A percentile compares a stretch with the other conserved stretches of the same genome.
These are phyloP conservation scores for Asbolus verrucosus DNA, from an alignment of 1,140 invertebrate genomes.

Conservation along the genomic window DNA sequence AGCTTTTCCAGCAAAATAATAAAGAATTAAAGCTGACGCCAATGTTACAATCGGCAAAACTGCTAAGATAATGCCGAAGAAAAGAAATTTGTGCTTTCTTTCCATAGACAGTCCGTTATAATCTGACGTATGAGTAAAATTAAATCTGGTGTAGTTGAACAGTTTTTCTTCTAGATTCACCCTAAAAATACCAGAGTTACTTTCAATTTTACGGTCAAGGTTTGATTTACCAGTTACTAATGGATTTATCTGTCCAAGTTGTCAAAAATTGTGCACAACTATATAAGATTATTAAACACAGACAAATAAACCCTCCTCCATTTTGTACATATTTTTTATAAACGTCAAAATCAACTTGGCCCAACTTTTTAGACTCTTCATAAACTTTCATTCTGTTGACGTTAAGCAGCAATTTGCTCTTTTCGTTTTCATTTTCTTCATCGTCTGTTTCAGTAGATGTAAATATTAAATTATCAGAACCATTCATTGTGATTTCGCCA, in stretches of 20 bases:
- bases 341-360: neutral
- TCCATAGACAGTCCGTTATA: neutral
- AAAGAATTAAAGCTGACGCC: too few relatives aligned
- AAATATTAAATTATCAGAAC: neutral
- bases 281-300: neutral
- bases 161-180: conserved; percentile 28
- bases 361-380: neutral
- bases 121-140: conserved; percentile 6
- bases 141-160: conserved; percentile 5
- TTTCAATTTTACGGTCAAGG: neutral
- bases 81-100: neutral
- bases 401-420: neutral
- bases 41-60: too few relatives aligned
- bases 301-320: neutral
- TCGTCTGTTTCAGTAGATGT: neutral
- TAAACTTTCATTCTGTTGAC: neutral
- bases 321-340: conserved; percentile 22
- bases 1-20: conserved; percentile 73
- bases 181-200: conserved; percentile 26
- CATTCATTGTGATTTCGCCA: conserved; percentile 29
- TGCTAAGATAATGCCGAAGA: too few relatives aligned
- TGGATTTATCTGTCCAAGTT: neutral
- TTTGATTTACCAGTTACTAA: neutral
- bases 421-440: neutral
- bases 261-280: conserved; percentile 1